Evolutionary conservation across 2,797 vertebrate genomes (phyloP), one percentile per base, ranked within the genome.

Genomic region (Pantherophis alleghaniensis): DNA sequence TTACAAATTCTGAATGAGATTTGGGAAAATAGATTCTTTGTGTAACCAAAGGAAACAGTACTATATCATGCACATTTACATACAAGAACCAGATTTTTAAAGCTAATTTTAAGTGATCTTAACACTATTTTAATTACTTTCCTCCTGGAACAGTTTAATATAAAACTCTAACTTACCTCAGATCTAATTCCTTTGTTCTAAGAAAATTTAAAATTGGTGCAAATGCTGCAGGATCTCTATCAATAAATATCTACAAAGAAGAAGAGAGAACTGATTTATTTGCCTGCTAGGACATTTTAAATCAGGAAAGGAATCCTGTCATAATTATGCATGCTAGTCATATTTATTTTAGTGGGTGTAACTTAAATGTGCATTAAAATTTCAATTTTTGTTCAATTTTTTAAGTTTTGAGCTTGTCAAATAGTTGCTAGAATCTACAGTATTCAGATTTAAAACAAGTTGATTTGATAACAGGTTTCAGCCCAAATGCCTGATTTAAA

Each of bases 141-240:
- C 16, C 22, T 55, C 10, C 24, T 69, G 42, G 14, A 93, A 86
- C 42, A 51, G 18, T 63, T 90, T 53, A 11, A 60, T 26, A 93
- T 94, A 28, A 87, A 89, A 92, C 83, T 86, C 20, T 28, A 94
- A 93, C 97, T 98, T 98, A 99, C 99, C 99, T 96, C 95, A 99
- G 97, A 94, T 99, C 99, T 96, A 99, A 97, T 96, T 99, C 99
- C 97, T 99, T 99, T 95, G 99, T 99, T 96, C 99, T 98, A 96
- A 99, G 99, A 96, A 99, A 99, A 98, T 99, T 99, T 97, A 99
- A 97, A 97, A 99, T 99, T 89, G 99, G 99, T 96, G 99, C 99
- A 98, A 99, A 99, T 55, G 99, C 99, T 96, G 99, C 98, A 3
- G 99, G 99, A 96, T 99, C 99, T 97, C 99, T 98, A 97, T 99